These are phyloP conservation scores for Penaeus vannamei DNA, from an alignment of 1,140 invertebrate species.

Conservation along the genomic window DNA sequence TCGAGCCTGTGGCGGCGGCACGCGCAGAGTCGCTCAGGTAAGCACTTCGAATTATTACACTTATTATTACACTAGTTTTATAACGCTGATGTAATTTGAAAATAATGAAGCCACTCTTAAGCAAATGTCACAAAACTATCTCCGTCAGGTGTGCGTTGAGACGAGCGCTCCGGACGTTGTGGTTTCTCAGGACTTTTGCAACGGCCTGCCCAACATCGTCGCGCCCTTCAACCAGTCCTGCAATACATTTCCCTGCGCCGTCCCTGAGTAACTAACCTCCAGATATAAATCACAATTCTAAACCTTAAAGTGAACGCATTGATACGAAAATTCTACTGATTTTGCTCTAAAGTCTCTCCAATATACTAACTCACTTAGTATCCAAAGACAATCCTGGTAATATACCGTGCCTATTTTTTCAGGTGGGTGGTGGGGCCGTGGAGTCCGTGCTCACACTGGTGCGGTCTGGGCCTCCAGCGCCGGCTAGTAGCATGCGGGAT, in stretches of 20 bases:
- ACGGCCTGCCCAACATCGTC: slow-evolving; percentile 29
- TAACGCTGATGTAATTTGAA: no score
- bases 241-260: slow-evolving; percentile 39
- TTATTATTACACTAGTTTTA: no score
- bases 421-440: slow-evolving; percentile 42
- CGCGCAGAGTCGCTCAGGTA: slow-evolving; percentile 39
- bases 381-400: no score
- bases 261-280: not conserved
- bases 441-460: slow-evolving; percentile 35
- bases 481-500: slow-evolving; percentile 5
- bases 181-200: not conserved
- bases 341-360: no score
- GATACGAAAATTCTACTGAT: no score
- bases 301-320: no score
- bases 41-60: no score
- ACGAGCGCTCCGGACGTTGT: not conserved
- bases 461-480: slow-evolving; percentile 31
- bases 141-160: slow-evolving; percentile 34
- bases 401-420: no score
- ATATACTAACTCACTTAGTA: no score
- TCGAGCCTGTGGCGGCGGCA: slow-evolving; percentile 32
- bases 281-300: not conserved
- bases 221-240: slow-evolving; percentile 44
- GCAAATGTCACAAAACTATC: no score
- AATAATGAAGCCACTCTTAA: no score